A percentile compares a stretch with the other conserved stretches of the same genome.
Conservation (phyloP, 64 coral and sea anemone species). For the Montipora efflorescens region DNA sequence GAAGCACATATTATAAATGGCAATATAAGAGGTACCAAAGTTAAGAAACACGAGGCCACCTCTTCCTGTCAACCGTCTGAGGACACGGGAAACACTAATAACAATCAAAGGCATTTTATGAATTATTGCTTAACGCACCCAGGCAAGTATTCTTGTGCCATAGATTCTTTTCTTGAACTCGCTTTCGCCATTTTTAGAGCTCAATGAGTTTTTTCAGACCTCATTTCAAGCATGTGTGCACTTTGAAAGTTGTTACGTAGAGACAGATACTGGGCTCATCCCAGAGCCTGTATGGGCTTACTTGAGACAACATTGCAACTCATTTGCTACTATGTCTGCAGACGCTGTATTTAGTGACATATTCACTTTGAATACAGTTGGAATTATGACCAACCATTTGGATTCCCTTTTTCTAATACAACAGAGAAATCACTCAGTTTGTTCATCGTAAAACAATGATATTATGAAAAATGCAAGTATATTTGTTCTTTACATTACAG, state of each 20-base stretch:
- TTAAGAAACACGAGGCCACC: conserved; percentile 8
- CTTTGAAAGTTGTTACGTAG: conserved; percentile 4
- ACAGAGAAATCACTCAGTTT: background rate
- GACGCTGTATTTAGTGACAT: too few relatives aligned
- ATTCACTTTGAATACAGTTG: too few relatives aligned
- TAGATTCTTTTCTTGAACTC: conserved; percentile 62
- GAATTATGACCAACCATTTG: background rate
- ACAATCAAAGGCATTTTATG: background rate
- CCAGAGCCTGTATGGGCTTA: conserved; percentile 53
- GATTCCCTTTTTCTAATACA: too few relatives aligned
- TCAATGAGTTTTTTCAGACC: conserved; percentile 50
- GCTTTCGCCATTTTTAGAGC: conserved; percentile 26
- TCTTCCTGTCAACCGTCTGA: conserved; percentile 2
- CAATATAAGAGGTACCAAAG: conserved; percentile 6
- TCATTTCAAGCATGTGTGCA: conserved; percentile 23
- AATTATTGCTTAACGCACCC: conserved; percentile 53
- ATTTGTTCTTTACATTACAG: conserved; percentile 48
- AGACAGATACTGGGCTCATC: background rate
- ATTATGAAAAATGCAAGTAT: conserved; percentile 28
- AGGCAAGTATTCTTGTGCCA: conserved; percentile 57
- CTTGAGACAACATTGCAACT: too few relatives aligned
- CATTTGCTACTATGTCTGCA: too few relatives aligned
- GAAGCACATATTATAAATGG: conserved; percentile 63
- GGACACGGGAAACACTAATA: too few relatives aligned
- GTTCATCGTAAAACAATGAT: conserved; percentile 17